Conservation (phyloP, 2,888 invertebrate species). For the Athrips mouffetella region DNA sequence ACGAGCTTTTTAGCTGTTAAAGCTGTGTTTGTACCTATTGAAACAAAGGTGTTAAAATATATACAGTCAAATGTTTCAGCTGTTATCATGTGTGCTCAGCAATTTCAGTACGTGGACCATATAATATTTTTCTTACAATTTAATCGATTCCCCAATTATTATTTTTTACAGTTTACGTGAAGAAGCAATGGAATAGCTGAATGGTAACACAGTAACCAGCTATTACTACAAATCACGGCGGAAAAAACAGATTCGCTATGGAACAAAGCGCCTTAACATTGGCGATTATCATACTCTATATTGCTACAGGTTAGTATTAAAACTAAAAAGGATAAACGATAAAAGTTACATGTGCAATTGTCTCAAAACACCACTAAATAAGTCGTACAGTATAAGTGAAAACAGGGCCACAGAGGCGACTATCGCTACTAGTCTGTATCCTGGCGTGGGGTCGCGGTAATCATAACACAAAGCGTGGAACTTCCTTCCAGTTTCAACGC, state of each 20-base stretch:
- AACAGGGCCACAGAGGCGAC: conserved; percentile 60
- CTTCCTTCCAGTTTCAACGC: conserved; percentile 49
- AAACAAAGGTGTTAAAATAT: no score
- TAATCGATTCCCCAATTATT: no score
- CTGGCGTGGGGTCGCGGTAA: conserved; percentile 57
- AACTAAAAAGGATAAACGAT: neutral
- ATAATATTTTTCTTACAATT: no score
- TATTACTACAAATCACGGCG: neutral
- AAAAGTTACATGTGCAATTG: conserved; percentile 31
- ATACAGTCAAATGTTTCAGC: no score
- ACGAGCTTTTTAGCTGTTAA: no score
- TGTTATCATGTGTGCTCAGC: no score
- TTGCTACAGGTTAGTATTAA: conserved; percentile 52
- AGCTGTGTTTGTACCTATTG: no score
- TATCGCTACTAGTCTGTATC: conserved; percentile 60
- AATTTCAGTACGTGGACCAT: no score
- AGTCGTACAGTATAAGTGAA: conserved; percentile 61
- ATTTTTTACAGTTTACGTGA: no score
- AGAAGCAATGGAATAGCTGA: neutral
- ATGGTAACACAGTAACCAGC: no score
- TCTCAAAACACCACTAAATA: conserved; percentile 65
- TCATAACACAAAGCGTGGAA: conserved; percentile 57
- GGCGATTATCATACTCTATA: conserved; percentile 44
- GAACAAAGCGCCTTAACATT: conserved; percentile 29
- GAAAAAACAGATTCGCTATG: neutral